Conservation (phyloP, 1,140 invertebrate genomes). For the Temnothorax longispinosus region DNA sequence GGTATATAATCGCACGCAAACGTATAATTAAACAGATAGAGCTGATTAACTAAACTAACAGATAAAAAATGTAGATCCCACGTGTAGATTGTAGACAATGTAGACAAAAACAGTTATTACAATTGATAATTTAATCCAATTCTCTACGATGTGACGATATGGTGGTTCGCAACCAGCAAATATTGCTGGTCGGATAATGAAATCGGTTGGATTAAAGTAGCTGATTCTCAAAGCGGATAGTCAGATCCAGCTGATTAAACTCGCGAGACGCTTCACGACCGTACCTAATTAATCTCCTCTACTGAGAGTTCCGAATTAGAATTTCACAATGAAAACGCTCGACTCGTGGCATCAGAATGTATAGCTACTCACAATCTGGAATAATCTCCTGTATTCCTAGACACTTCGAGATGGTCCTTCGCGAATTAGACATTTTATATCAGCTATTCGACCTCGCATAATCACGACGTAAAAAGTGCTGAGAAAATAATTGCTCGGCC, state of each 20-base stretch:
- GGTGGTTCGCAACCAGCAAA: neutral
- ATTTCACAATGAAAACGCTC: neutral
- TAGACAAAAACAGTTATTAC: neutral
- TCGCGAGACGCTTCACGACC: neutral
- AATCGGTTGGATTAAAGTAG: constrained; percentile 58
- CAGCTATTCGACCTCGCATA: neutral
- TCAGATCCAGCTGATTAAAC: constrained; percentile 31
- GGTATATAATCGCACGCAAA: neutral
- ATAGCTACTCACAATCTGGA: neutral
- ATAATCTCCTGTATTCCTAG: neutral
- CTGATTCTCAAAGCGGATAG: constrained; percentile 31
- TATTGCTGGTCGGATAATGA: constrained; percentile 53
- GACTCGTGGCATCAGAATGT: no score
- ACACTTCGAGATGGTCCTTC: neutral
- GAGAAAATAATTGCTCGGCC: neutral
- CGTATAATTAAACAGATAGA: neutral
- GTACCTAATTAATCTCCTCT: constrained; percentile 34
- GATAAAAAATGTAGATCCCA: neutral
- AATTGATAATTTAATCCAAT: neutral
- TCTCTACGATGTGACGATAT: neutral
- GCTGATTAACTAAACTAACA: neutral
- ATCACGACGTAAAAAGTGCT: neutral
- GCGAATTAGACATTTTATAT: neutral
- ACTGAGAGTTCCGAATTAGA: neutral
- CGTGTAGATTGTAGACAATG: neutral